Evolutionary conservation across 2,888 invertebrate genomes (phyloP), one percentile per base, ranked within the genome.

Genomic region (Drosophila meridionalis): DNA sequence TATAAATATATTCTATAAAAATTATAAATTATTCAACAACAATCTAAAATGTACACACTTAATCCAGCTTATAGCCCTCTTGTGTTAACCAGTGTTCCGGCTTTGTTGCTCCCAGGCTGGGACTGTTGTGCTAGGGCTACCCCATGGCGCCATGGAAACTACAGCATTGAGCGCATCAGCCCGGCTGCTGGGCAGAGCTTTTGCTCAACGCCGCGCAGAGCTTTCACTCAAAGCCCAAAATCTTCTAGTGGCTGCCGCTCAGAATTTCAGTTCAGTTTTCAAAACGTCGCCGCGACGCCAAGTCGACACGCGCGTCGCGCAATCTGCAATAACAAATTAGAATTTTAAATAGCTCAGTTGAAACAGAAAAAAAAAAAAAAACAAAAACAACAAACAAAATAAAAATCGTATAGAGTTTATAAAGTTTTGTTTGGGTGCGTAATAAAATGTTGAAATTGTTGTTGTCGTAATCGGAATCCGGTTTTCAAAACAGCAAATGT

Each of bases 181-280:
- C 30, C 62, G 87, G 87, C 87, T 84, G 87, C 89, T 89, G 87
- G 47, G 69, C 26, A 8, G 8, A 76, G 83, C 83, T 83, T 80
- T 80, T 50, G 45, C 79, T 78, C 78, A 68, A 57, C 14, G 3
- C 14, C 20, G 11, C 14, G 0, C n/a, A 9, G 32, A 85, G 90
- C 90, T 85, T 85, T 83, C 57, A 83, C 85, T 87, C 85, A 71
- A 75, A 58, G 28, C 34, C 45, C 38, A 61, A 69, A 63, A 50
- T 72, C 68, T 65, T 76, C 82, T 69, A 67, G 48, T 56, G 48
- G 70, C 73, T 75, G 80, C 34, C 67, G 78, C 86, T 85, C 64
- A 69, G 81, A 80, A 73, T 77, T 80, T 75, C 52, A 55, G 75
- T 81, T 83, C 69, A 83, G 83, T 83, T 89, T 73, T 66, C 66